phyloP scores from a whole-genome alignment of 92 coral and sea anemone genomes.

The Muricea muricata region DNA sequence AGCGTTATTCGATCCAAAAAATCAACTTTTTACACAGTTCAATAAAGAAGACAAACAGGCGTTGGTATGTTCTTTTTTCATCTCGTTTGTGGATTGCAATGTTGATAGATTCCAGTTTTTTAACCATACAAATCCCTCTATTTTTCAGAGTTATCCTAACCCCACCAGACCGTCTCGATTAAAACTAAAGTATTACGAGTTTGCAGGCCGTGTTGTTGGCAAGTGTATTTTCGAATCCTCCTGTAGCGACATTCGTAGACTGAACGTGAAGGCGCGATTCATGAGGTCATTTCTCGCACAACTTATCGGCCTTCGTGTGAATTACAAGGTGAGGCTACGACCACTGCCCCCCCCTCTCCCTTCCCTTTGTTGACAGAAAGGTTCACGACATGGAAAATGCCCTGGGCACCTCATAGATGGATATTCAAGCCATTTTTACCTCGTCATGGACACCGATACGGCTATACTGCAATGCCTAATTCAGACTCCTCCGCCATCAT shows the following conservation, averaged over 20 bases:
- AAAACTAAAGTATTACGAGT: constrained; percentile 87
- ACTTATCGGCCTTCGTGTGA: constrained; percentile 88
- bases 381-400: no score
- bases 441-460: no score
- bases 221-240: constrained; percentile 95
- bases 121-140: background rate
- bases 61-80: constrained; percentile 60
- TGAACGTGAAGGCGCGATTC: constrained; percentile 88
- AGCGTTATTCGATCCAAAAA: constrained; percentile 82
- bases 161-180: constrained; percentile 72
- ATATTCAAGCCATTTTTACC: no score
- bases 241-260: constrained; percentile 70
- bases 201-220: constrained; percentile 94
- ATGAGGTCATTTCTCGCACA: constrained; percentile 94
- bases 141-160: constrained; percentile 86
- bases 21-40: constrained; percentile 83
- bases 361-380: no score
- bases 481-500: no score
- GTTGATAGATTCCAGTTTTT: background rate
- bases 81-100: background rate
- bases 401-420: no score
- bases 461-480: no score
- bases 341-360: no score
- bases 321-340: constrained; percentile 73
- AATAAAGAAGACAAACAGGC: constrained; percentile 93